Base-by-base conservation (phyloP, 2,113 vertebrate species). In the Saccopteryx bilineata region DNA sequence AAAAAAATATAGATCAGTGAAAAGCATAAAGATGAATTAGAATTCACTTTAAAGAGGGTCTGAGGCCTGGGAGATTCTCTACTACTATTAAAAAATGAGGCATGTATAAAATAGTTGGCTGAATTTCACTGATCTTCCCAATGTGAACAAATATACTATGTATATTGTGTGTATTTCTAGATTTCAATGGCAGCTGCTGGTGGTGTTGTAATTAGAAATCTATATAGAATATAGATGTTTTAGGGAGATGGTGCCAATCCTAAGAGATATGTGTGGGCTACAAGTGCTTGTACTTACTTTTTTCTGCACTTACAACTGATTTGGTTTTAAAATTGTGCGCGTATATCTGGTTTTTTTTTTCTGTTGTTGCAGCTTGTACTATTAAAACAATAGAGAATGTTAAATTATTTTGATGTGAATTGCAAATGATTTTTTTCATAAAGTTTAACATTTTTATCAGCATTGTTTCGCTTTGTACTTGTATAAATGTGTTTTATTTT, bases 381-480 rank as follows among this genome's bases (percentile, higher is more conserved):
- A 99, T 98, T 99, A 98, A 99, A 98, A 98, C 98, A 98, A 97
- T 99, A 98, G 98, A 99, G 99, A 99, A 99, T 99, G 99, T 99
- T 99, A 99, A 98, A 98, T 98, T 98, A 98, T 99, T 98, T 99
- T 98, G 97, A 98, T 98, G 99, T 99, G 98, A 99, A 98, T 95
- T 98, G 98, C 98, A 98, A 98, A 98, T 97, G 98, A 98, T 98
- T 99, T 99, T 99, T 98, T 98, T 98, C 98, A 99, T 99, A 98
- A 99, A 99, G 99, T 98, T 99, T 99, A 98, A 98, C 98, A 98
- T 99, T 99, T 99, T 99, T 98, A 98, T 98, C 98, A 98, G 98
- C 98, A 99, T 98, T 98, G 98, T 98, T 99, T 98, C 96, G 98
- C 98, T 99, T 99, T 99, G 98, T 99, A 99, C 98, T 98, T 99